These are phyloP conservation scores for Osedax frankpressi DNA, from an alignment of 2,888 invertebrate species.

Conservation along the genomic window DNA sequence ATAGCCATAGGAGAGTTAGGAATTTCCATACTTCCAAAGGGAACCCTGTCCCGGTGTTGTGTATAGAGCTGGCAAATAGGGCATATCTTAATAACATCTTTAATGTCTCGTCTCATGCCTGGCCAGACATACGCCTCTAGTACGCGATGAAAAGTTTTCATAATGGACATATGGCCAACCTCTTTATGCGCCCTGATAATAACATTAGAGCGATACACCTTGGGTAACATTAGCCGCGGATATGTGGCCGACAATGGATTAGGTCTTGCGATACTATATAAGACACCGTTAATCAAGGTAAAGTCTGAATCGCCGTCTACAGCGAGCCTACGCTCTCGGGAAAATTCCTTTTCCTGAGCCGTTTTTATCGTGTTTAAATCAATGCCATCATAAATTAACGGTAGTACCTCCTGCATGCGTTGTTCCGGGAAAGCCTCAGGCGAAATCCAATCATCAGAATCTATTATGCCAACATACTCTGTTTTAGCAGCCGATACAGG, in stretches of 20 bases:
- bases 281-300: not conserved
- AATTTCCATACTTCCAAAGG: conserved; percentile 15
- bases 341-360: not conserved
- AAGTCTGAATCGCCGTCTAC: conserved; percentile 5
- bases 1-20: not conserved
- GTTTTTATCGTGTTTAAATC: not conserved
- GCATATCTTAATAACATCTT: not conserved
- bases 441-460: conserved; percentile 13
- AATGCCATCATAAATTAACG: conserved; percentile 7
- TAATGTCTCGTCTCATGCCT: conserved; percentile 9
- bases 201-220: not conserved
- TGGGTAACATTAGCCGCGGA: conserved; percentile 11
- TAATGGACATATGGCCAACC: conserved; percentile 13
- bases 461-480: not conserved
- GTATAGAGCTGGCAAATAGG: conserved; percentile 6
- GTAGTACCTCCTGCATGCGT: not conserved
- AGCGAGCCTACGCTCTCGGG: not conserved
- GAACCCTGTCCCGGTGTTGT: not conserved
- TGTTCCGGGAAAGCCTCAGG: conserved; percentile 10
- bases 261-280: not conserved
- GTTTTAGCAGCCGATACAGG: not conserved
- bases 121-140: conserved; percentile 18
- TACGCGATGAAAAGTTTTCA: conserved; percentile 8
- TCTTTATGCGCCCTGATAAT: conserved; percentile 15
- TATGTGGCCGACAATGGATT: not conserved